These are phyloP conservation scores for Zapus hudsonius DNA, from an alignment of 2,113 vertebrate species.

Conservation along the genomic window DNA sequence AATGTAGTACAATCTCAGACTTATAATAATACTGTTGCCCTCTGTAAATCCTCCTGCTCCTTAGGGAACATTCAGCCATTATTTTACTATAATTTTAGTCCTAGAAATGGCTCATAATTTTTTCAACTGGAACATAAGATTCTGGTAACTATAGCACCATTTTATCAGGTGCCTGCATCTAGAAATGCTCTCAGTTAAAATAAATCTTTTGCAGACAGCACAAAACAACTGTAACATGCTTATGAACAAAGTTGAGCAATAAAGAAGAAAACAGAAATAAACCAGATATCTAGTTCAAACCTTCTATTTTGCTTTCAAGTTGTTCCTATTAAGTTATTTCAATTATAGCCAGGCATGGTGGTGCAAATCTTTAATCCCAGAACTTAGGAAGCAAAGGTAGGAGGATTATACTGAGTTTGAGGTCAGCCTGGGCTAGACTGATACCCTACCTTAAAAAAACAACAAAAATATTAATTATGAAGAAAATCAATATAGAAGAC, in stretches of 20 bases:
- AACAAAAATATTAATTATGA: too few species aligned
- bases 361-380: too few species aligned
- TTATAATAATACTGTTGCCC: background rate
- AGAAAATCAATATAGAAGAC: background rate
- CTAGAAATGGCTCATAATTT: background rate
- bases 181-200: conserved; percentile 8
- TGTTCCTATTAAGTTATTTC: background rate
- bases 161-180: background rate
- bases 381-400: too few species aligned
- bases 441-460: too few species aligned
- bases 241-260: background rate
- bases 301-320: background rate
- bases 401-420: too few species aligned
- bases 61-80: background rate
- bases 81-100: background rate
- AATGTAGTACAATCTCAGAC: background rate
- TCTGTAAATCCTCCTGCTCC: background rate
- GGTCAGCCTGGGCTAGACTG: too few species aligned
- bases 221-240: background rate
- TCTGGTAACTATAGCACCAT: background rate
- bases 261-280: background rate
- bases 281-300: background rate
- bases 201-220: background rate
- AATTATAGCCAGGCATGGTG: too few species aligned
- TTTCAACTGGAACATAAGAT: background rate